A percentile compares a stretch with the other conserved stretches of the same genome.
phyloP scores from a whole-genome alignment of 2,113 vertebrate genomes.

The Arizona elegans region DNA sequence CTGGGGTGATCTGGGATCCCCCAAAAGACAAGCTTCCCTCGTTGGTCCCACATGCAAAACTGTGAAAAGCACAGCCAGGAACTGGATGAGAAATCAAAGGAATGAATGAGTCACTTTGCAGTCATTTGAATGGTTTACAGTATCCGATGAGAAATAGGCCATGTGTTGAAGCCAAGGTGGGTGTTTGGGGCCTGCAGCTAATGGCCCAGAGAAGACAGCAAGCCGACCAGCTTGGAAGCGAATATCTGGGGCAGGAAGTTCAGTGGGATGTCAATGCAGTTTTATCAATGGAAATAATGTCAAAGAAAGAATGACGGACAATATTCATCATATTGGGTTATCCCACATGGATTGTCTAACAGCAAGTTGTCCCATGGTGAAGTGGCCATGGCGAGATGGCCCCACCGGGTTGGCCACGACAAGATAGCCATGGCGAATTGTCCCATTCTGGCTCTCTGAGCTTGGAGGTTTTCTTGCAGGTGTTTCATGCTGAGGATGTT shows the following conservation, averaged over 20 bases:
- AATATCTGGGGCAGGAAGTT: slow-evolving; percentile 35
- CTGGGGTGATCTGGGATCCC: slow-evolving; percentile 20
- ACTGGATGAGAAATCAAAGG: slow-evolving; percentile 59
- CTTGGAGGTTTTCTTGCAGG: neutral
- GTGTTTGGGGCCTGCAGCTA: slow-evolving; percentile 43
- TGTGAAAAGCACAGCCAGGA: slow-evolving; percentile 20
- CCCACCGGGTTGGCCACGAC: too few relatives aligned
- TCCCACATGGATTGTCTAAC: neutral
- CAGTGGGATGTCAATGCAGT: slow-evolving; percentile 8
- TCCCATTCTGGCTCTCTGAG: neutral
- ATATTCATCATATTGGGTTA: neutral
- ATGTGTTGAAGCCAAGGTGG: slow-evolving; percentile 7
- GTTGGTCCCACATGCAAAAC: neutral
- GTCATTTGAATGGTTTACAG: slow-evolving; percentile 54
- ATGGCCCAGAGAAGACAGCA: slow-evolving; percentile 36
- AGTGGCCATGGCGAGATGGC: neutral
- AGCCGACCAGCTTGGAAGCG: slow-evolving; percentile 37
- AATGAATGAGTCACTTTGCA: slow-evolving; percentile 58
- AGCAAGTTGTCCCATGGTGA: neutral
- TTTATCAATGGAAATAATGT: neutral
- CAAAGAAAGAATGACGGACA: neutral
- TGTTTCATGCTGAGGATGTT: too few relatives aligned
- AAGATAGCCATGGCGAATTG: neutral
- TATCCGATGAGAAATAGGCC: slow-evolving; percentile 49
- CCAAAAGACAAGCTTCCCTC: neutral